Base-by-base conservation (phyloP, 2,888 invertebrate genomes). In the Caprella mutica region DNA sequence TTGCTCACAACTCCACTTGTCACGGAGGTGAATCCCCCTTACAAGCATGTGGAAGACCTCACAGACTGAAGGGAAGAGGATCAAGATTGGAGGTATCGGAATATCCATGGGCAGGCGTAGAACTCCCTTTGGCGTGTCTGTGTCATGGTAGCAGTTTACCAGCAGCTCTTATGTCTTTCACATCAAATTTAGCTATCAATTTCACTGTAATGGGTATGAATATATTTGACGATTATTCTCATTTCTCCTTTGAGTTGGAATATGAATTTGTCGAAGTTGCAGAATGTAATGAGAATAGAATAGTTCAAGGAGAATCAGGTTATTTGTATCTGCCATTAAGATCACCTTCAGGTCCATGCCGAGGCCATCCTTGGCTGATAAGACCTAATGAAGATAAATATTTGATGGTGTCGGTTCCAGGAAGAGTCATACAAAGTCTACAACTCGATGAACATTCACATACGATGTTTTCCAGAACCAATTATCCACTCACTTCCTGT, bases 281-380 rank as follows among this genome's bases (percentile, higher is more conserved):
- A 19, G 59, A 53, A 17, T 63, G 63, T 58, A 59, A 63, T 23
- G 63, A 63, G 39, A 44, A 56, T 14, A 39, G 59, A 14, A 40
- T 63, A 23, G 63, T 63, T 3, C 17, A 44, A 23, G 63, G 63
- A 9, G 63, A 63, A 24, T 59, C 63, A 21, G 63, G 63, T 0
- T 57, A 56, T 30, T 53, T 63, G 12, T 57, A 56, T 23, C 50
- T 63, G 26, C 56, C 59, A 24, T 33, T 63, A 14, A 56, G 53
- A 23, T 59, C 63, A 8, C 56, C 59, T 19, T 56, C 59, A 27
- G 59, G 63, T 8, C 63, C 63, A n/a, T 63, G 63, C 23, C 43
- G 63, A 33, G 63, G 63, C 14, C 63, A 63, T 40, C 63, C 63
- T 4, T 63, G 63, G 63, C 54, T 63, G 17, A 53, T 63, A 12